These are phyloP conservation scores for Nymphicus hollandicus DNA, from an alignment of 2,113 vertebrate genomes.

Conservation along the genomic window DNA sequence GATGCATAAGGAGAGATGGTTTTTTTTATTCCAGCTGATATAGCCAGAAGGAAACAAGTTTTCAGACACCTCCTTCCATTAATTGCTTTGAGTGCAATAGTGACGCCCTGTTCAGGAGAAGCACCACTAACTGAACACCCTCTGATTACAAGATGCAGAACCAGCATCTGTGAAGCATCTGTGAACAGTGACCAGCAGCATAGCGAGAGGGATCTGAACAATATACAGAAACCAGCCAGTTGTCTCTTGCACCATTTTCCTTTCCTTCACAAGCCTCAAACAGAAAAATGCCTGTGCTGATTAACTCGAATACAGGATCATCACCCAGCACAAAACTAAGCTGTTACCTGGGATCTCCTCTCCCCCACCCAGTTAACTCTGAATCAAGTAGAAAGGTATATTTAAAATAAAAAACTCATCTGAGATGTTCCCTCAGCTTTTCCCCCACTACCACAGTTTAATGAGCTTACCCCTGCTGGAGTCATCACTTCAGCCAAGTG, in stretches of 20 bases:
- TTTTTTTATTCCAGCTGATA: slow-evolving; percentile 24
- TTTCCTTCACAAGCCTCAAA: background rate
- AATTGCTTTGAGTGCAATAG: background rate
- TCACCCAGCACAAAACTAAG: background rate
- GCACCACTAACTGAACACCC: slow-evolving; percentile 18
- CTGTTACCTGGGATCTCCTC: background rate
- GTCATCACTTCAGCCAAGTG: slow-evolving; percentile 1
- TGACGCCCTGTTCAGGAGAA: background rate
- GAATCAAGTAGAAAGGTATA: background rate
- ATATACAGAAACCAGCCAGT: background rate
- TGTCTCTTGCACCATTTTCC: background rate
- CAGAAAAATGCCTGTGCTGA: background rate
- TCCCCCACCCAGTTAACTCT: background rate
- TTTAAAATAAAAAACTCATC: background rate
- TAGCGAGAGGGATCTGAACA: background rate
- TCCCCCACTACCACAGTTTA: background rate
- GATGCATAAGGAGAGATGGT: background rate
- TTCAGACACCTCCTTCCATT: slow-evolving; percentile 19
- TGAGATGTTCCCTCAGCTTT: background rate
- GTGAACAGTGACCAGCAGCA: background rate
- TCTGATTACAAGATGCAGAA: slow-evolving; percentile 27
- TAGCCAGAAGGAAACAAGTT: slow-evolving; percentile 5
- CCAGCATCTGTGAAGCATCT: background rate
- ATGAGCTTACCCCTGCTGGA: background rate
- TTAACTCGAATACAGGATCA: background rate